Conservation (phyloP, 2,797 vertebrate genomes). For the Erithacus rubecula region DNA sequence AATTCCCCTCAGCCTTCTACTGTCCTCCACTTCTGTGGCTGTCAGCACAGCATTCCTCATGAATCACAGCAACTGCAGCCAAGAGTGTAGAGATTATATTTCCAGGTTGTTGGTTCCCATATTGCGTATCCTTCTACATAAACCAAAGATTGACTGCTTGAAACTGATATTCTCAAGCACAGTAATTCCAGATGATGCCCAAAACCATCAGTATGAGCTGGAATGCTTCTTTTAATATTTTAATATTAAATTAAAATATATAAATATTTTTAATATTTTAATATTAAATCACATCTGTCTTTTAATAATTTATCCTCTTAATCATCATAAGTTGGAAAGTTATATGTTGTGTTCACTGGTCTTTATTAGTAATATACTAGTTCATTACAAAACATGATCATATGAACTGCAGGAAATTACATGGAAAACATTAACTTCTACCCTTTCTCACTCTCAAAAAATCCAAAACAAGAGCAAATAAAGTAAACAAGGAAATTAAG, state of each 20-base stretch:
- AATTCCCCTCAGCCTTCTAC: neutral
- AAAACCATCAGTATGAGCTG: neutral
- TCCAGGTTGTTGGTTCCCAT: neutral
- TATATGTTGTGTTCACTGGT: neutral
- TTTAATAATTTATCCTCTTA: neutral
- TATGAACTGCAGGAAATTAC: neutral
- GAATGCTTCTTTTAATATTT: neutral
- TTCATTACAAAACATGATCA: neutral
- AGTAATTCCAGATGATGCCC: neutral
- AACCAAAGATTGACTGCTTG: neutral
- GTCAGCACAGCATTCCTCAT: neutral
- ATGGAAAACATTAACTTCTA: neutral
- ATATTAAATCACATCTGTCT: neutral
- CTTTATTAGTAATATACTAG: neutral
- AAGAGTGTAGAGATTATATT: neutral
- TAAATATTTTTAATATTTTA: too few species aligned
- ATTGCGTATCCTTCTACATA: neutral
- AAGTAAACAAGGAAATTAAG: neutral
- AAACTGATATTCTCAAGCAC: neutral
- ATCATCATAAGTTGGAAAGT: rapidly evolving
- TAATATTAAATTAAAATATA: too few species aligned
- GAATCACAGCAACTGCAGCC: neutral
- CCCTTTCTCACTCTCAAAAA: neutral
- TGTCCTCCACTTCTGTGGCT: neutral
- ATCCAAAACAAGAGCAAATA: neutral